These are phyloP conservation scores for Australoheros scitulus DNA, from an alignment of 2,113 vertebrate species.

Conservation along the genomic window DNA sequence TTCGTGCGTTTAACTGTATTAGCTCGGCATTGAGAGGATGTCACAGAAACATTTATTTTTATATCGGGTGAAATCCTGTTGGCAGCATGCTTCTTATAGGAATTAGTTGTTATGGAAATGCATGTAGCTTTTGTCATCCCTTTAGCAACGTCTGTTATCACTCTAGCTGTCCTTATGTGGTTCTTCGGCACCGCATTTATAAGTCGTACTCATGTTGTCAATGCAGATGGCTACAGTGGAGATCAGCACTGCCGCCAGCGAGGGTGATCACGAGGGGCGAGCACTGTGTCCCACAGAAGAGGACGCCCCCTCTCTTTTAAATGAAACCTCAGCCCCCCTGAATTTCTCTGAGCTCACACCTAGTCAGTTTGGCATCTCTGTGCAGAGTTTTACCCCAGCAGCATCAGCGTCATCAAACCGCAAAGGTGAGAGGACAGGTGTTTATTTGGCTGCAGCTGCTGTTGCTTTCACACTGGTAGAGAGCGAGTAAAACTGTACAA, in stretches of 20 bases:
- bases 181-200: not conserved
- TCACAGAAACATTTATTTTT: not conserved
- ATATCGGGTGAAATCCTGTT: not conserved
- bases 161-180: not conserved
- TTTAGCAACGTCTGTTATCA: not conserved
- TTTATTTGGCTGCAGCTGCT: not conserved
- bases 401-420: constrained; percentile 26
- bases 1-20: not conserved
- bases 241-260: not conserved
- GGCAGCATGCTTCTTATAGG: not conserved
- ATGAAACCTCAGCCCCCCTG: constrained; percentile 9
- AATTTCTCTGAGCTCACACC: constrained; percentile 72
- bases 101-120: not conserved
- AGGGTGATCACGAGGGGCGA: constrained; percentile 7
- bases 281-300: not conserved
- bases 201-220: not conserved
- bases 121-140: not conserved
- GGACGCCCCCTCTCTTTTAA: not conserved
- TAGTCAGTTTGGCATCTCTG: constrained; percentile 75
- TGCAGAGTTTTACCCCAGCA: constrained; percentile 70
- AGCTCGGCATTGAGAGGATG: not conserved
- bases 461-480: not conserved
- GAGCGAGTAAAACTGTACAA: not conserved
- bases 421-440: constrained; percentile 68
- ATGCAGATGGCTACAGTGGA: constrained; percentile 46